A percentile compares a stretch with the other conserved stretches of the same genome.
These are phyloP conservation scores for Australoheros scitulus DNA, from an alignment of 2,113 vertebrate genomes.

Conservation along the genomic window DNA sequence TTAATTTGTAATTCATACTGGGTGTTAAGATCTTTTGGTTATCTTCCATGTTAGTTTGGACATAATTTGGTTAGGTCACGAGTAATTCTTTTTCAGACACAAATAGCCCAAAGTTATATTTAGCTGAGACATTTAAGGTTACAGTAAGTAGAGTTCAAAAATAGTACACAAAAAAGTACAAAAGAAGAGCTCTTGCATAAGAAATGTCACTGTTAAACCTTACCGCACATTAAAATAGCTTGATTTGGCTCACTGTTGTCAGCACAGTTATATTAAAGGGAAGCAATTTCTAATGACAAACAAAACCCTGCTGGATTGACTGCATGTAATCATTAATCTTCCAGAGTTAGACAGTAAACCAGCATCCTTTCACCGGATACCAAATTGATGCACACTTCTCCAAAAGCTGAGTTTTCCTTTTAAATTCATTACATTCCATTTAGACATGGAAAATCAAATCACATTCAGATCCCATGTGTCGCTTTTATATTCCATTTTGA, in stretches of 20 bases:
- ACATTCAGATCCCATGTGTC: not conserved
- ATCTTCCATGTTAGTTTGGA: conserved; percentile 8
- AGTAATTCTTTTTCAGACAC: not conserved
- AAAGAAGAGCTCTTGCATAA: conserved; percentile 29
- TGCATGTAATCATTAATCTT: not conserved
- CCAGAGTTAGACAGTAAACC: not conserved
- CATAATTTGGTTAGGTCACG: not conserved
- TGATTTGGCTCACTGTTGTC: not conserved
- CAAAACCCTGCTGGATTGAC: not conserved
- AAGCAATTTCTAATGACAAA: not conserved
- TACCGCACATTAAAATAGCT: not conserved
- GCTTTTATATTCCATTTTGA: not conserved
- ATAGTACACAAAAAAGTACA: not conserved
- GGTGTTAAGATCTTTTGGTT: not conserved
- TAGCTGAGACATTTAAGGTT: conserved; percentile 48
- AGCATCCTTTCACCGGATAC: not conserved
- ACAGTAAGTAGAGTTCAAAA: conserved; percentile 39
- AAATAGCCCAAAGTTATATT: not conserved
- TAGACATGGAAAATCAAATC: too few relatives aligned
- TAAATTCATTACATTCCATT: not conserved
- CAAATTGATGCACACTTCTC: not conserved
- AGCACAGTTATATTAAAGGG: not conserved
- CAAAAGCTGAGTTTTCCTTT: not conserved
- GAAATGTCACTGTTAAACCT: not conserved
- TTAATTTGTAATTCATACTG: conserved; percentile 22